Evolutionary conservation across 2,797 vertebrate species (phyloP), one percentile per base, ranked within the genome.

Genomic region (Melanitta fusca): DNA sequence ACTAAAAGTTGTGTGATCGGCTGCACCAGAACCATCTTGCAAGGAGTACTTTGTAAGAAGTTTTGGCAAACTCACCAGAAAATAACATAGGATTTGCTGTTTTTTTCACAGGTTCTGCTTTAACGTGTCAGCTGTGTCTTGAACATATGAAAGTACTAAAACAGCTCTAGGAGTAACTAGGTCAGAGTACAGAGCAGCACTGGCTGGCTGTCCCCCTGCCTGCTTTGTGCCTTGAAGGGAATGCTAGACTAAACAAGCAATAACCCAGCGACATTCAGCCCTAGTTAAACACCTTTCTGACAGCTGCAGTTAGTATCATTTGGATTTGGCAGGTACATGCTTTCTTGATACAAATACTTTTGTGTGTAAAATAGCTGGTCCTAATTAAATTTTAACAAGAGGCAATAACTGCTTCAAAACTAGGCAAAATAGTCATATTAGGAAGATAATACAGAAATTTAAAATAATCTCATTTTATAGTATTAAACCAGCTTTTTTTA

Each of bases 301-400:
- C 64, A 94, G 49, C 60, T 91, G 68, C 49, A 84, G n/a, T 62
- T 36, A 60, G 39, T 77, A 49, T 64, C 38, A 54, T 84, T 87
- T 74, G 60, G 14, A 49, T 73, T 88, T 89, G 82, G 62, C 77
- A 88, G 69, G 62, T 45, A 71, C 16, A 8, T 10, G 21, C 19
- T 82, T 60, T 32, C 69, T 75, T 49, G 24, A 54, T 77, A 61
- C 49, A 87, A 92, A 80, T 54, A 89, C n/a, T 82, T 72, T 62
- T 90, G 80, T 70, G 80, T 66, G 34, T 88, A 75, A 95, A 92
- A 85, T 88, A 79, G 47, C 53, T 68, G 77, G 43, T 58, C 53
- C 34, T 74, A 92, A 79, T 95, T 88, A 94, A 92, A 74, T 85
- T 95, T 92, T 85, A 79, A 71, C 43, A 75, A 58, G 71, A 81